Percentiles rank a stretch among this genome's conserved stretches.
phyloP scores from a whole-genome alignment of 2,113 vertebrate genomes.

The Nycticryphes semicollaris region DNA sequence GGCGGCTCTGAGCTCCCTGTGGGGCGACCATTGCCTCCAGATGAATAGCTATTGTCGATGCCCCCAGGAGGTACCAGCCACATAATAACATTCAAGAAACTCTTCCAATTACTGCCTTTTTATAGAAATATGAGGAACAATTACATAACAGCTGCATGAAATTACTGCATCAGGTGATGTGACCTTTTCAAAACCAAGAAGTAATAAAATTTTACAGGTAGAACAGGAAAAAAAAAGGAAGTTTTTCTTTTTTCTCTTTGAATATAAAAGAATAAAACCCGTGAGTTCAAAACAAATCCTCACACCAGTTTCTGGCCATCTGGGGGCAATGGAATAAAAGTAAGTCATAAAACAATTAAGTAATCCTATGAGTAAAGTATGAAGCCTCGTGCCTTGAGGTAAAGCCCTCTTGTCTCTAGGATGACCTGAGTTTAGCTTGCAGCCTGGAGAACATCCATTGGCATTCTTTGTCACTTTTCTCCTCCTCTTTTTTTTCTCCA shows the following conservation, averaged over 20 bases:
- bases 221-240: neutral
- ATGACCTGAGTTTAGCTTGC: neutral
- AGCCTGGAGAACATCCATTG: neutral
- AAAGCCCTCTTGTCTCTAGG: neutral
- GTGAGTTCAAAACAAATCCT: neutral
- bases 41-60: neutral
- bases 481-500: no score
- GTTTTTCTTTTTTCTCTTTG: neutral
- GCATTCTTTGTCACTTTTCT: neutral
- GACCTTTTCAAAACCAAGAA: neutral
- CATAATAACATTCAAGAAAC: neutral
- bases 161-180: neutral
- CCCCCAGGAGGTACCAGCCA: neutral
- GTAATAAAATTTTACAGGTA: neutral
- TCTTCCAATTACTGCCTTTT: neutral
- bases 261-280: neutral
- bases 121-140: neutral
- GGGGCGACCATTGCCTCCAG: neutral
- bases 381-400: neutral
- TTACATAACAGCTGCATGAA: slow-evolving; percentile 2
- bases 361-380: neutral
- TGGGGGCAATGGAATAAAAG: neutral
- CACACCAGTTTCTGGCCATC: neutral
- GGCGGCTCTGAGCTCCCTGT: neutral
- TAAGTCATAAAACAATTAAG: neutral